Evolutionary conservation across 2,113 vertebrate genomes (phyloP), one percentile per base, ranked within the genome.

Genomic region (Pitta sordida): DNA sequence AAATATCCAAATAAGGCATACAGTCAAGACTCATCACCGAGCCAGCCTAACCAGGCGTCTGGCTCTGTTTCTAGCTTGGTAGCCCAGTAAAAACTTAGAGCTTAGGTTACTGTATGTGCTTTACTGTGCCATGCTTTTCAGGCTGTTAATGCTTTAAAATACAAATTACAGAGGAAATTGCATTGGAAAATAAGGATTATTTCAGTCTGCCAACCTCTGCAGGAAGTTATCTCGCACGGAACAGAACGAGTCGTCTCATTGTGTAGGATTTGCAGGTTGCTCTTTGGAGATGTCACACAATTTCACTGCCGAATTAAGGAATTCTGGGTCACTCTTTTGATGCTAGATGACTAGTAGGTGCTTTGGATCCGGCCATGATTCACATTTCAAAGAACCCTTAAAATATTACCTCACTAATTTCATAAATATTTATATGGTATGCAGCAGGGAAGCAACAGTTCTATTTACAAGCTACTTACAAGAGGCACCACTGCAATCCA

Each of bases 391-490:
- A 90, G 49, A 65, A 65, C 7, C 0, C 51, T 88, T 95, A 53
- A 65, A 83, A 67, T 74, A 80, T n/a, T 73, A 51, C 43, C 75
- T 69, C 52, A 88, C 71, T 86, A 77, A 91, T 94, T 96, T 94
- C 90, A 95, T 91, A 91, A 94, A 90, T 95, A 93, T 96, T 94
- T 95, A 79, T 91, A 83, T n/a, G 58, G 46, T 30, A 41, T 20
- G 1, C 71, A 87, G 59, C 67, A 84, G 75, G 64, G 76, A 91
- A 93, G 55, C 39, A 76, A 63, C 59, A 80, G 17, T 43, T 56
- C 56, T 93, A 88, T 86, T 95, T 95, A 63, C 64, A 94, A 93
- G 64, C 73, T 77, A 27, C 76, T 88, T 88, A 80, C 51, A 83
- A 55, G 69, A 90, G 76, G 60, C 43, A 93, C 30, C 46, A 36